Conservation (phyloP, 2,888 invertebrate genomes). For the Cataglyphis cursor region DNA sequence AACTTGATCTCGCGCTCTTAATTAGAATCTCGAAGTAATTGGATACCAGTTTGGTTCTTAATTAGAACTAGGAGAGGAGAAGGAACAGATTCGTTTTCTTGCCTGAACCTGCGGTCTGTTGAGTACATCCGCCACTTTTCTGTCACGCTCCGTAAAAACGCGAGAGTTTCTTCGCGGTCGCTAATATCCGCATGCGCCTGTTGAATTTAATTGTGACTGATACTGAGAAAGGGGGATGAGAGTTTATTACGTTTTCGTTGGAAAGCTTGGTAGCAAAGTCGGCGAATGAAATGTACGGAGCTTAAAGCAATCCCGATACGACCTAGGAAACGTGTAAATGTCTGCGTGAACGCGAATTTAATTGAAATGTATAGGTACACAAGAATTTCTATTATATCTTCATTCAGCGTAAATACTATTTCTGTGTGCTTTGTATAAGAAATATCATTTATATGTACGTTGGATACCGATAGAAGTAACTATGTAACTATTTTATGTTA, state of each 20-base stretch:
- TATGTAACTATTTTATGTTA: not conserved
- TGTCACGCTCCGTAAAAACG: conserved; percentile 6
- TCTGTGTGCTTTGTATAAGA: not conserved
- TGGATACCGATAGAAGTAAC: not conserved
- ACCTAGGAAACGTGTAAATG: conserved; percentile 33
- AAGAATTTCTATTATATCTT: conserved; percentile 42
- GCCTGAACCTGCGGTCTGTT: conserved; percentile 23
- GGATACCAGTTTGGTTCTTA: conserved; percentile 71
- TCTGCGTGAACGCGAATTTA: conserved; percentile 43
- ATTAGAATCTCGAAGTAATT: conserved; percentile 77
- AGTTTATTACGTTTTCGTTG: conserved; percentile 43
- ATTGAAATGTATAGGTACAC: conserved; percentile 35
- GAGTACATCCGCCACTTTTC: conserved; percentile 33
- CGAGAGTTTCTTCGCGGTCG: conserved; percentile 1
- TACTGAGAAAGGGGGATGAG: conserved; percentile 11
- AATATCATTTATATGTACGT: not conserved
- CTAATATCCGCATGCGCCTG: conserved; percentile 31
- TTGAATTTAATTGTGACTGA: conserved; percentile 49
- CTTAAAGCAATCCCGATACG: conserved; percentile 39
- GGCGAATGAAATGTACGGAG: conserved; percentile 35
- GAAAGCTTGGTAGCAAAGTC: conserved; percentile 25
- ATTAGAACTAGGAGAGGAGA: conserved; percentile 68
- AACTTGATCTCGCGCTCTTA: conserved; percentile 69
- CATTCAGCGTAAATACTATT: conserved; percentile 23
- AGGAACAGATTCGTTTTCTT: conserved; percentile 54